Evolutionary conservation across 2,888 invertebrate species (phyloP).

Genomic region (Antheraea assamensis): DNA sequence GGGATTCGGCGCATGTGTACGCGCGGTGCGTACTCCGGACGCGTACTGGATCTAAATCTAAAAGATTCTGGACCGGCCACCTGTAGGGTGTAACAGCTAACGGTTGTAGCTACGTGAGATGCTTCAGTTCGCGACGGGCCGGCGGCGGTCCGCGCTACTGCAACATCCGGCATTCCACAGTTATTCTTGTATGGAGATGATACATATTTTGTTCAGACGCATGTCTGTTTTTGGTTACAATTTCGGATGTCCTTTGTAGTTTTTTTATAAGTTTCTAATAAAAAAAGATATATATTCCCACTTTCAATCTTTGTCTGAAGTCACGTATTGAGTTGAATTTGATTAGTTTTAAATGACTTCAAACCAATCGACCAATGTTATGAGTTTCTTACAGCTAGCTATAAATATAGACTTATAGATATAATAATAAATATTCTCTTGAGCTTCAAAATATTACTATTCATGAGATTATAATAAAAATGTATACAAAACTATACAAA

Average conservation of each 20-base stretch:
- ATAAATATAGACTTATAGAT: no score
- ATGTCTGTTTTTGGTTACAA: conserved; percentile 52
- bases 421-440: no score
- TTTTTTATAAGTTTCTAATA: no score
- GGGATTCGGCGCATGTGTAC: conserved; percentile 40
- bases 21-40: conserved; percentile 35
- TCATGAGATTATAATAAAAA: no score
- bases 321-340: no score
- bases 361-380: no score
- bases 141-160: conserved; percentile 39
- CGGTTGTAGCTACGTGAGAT: conserved; percentile 28
- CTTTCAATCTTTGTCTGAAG: no score
- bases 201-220: conserved; percentile 72
- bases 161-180: conserved; percentile 79
- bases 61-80: conserved; percentile 27
- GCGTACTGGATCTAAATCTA: conserved; percentile 37
- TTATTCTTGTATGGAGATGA: conserved; percentile 67
- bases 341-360: no score
- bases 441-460: no score
- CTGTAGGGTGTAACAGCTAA: conserved; percentile 21
- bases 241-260: conserved; percentile 31
- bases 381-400: no score
- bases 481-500: no score
- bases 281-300: no score
- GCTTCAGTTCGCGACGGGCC: conserved; percentile 27